These are phyloP conservation scores for Alosa alosa DNA, from an alignment of 2,113 vertebrate genomes.

Conservation along the genomic window DNA sequence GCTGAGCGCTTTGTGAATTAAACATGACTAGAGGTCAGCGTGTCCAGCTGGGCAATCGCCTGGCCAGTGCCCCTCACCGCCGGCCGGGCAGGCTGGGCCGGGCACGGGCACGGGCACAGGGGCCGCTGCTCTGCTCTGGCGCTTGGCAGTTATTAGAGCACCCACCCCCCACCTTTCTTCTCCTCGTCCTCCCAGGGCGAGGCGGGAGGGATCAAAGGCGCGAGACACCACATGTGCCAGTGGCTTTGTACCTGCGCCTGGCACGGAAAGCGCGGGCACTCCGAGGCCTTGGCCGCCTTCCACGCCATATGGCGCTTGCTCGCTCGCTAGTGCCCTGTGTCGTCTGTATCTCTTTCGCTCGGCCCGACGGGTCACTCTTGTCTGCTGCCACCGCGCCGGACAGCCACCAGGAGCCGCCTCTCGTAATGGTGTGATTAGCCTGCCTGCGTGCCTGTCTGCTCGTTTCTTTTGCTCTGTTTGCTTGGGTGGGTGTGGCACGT, in stretches of 20 bases:
- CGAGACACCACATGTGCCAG: conserved; percentile 46
- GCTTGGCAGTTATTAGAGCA: neutral
- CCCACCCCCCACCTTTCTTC: neutral
- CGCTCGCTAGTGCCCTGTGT: neutral
- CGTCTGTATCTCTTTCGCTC: no score
- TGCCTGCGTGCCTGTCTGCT: neutral
- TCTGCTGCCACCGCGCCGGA: neutral
- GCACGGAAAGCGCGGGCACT: neutral
- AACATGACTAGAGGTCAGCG: conserved; percentile 37
- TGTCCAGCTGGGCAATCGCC: conserved; percentile 8
- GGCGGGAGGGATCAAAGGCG: conserved; percentile 43
- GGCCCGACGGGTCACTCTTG: conserved; percentile 35
- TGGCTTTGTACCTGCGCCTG: conserved; percentile 42
- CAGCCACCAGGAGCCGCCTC: neutral
- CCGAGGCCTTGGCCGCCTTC: neutral
- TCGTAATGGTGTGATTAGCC: neutral
- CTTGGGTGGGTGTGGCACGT: neutral
- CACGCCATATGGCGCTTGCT: conserved; percentile 47
- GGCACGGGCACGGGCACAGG: no score
- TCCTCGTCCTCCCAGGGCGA: neutral
- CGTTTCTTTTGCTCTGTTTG: neutral
- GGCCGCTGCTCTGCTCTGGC: no score
- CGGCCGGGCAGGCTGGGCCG: neutral
- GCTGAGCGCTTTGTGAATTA: conserved; percentile 27
- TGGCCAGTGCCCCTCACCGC: neutral